Evolutionary conservation across 2,113 vertebrate genomes (phyloP), one percentile per base, ranked within the genome.

Genomic region (Chlamydotis undulata): DNA sequence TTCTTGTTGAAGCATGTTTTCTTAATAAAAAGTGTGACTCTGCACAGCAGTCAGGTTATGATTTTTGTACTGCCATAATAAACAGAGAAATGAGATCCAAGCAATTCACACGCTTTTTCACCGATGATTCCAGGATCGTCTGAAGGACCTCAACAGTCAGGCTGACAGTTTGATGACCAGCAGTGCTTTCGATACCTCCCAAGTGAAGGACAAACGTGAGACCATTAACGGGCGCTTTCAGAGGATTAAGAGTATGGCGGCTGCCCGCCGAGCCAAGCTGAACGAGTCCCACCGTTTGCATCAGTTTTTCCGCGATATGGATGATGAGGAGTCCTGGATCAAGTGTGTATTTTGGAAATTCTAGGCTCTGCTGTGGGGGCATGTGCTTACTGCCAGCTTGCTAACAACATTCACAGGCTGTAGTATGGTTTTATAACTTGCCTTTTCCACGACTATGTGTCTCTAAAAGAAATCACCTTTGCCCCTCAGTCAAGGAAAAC

Each of bases 261-360:
- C 98, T 2, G 98, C 98, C 1, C 98, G 99, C 29, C 98, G 99
- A 0, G 98, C 99, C 7, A 98, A 98, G 79, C 98, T 99, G 50
- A 99, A 99, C 0, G 99, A 99, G 95, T 99, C 99, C 15, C 99
- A 99, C 87, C 99, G 99, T 41, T 97, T 99, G 97, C 99, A 99
- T 90, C 99, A 99, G 98, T 99, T 99, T 97, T 99, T 99, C 98
- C 98, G 99, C 13, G 99, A 99, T 93, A 98, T 99, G 98, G 99
- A 99, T 1, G 99, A 99, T 2, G 99, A 99, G 80, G 99, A 99
- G 93, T 99, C 99, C 55, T 99, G 99, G 99, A 99, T 99, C 96
- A 99, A 99, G 99, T 99, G 97, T 33, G 99, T 95, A 9, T 45
- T 35, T 37, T 29, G 33, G 10, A 12, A 15, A 3, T 29, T 64